These are phyloP conservation scores for Dolichallabes microphthalmus DNA, from an alignment of 2,113 vertebrate genomes.

Conservation along the genomic window DNA sequence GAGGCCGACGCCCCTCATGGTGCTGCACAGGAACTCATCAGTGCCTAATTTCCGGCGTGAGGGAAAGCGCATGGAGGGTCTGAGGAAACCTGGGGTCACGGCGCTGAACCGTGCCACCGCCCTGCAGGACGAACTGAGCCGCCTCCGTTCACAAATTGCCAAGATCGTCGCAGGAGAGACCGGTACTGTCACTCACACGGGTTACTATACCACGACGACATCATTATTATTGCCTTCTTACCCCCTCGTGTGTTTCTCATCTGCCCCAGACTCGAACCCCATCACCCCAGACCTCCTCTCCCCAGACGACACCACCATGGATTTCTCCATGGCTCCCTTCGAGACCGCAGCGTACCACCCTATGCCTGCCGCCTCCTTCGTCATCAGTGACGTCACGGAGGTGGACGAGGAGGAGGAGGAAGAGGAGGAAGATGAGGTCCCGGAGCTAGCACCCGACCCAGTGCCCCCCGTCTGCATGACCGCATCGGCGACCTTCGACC, in stretches of 20 bases:
- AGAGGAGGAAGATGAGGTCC: conserved; percentile 81
- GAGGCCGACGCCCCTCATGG: conserved; percentile 92
- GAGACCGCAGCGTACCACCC: conserved; percentile 83
- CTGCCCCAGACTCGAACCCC: conserved; percentile 81
- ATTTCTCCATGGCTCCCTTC: conserved; percentile 90
- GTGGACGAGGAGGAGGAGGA: conserved; percentile 79
- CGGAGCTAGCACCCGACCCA: conserved; percentile 83
- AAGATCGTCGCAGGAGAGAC: conserved; percentile 87
- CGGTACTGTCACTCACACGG: conserved; percentile 66
- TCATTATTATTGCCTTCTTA: background rate
- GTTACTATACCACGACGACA: background rate
- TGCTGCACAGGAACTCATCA: conserved; percentile 94
- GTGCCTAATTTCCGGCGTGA: conserved; percentile 95
- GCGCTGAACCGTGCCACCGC: conserved; percentile 90
- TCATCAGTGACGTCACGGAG: conserved; percentile 96
- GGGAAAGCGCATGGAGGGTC: conserved; percentile 86
- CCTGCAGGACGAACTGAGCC: conserved; percentile 92
- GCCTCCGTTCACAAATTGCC: conserved; percentile 91
- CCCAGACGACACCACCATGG: conserved; percentile 89
- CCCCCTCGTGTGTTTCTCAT: background rate
- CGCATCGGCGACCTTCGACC: conserved; percentile 84
- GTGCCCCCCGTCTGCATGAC: conserved; percentile 81
- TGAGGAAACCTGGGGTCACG: conserved; percentile 89
- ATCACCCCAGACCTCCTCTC: conserved; percentile 91
- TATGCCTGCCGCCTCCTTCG: conserved; percentile 83